Evolutionary conservation across 2,113 vertebrate genomes (phyloP).

Genomic region (Alligator mississippiensis): DNA sequence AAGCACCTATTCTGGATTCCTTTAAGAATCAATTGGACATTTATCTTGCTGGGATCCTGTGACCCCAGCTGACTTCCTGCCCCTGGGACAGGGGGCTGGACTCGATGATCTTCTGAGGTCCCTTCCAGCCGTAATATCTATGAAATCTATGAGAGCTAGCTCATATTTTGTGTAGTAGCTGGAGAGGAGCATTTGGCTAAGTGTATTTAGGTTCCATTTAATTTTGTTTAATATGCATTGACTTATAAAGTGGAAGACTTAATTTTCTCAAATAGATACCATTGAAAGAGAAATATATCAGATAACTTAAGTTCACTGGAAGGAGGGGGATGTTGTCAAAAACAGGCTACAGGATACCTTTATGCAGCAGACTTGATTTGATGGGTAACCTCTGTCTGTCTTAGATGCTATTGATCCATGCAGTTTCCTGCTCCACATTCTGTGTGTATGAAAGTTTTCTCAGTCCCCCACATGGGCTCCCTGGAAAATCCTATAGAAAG

Average conservation of each 20-base stretch:
- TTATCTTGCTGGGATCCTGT: too few relatives aligned
- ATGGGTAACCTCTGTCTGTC: background rate
- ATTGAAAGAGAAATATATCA: conserved; percentile 38
- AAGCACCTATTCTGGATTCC: too few relatives aligned
- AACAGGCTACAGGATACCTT: conserved; percentile 12
- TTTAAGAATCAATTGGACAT: too few relatives aligned
- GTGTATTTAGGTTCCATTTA: conserved; percentile 32
- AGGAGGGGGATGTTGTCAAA: conserved; percentile 41
- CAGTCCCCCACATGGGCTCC: background rate
- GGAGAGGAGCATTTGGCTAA: background rate
- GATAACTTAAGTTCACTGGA: background rate
- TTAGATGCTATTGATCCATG: background rate
- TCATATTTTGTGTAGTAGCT: background rate
- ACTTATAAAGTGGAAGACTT: conserved; percentile 6
- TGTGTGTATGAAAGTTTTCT: background rate
- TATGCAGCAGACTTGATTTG: background rate
- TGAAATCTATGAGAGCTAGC: too few relatives aligned
- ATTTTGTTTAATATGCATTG: conserved; percentile 48
- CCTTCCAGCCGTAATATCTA: too few relatives aligned
- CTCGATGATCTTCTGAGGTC: too few relatives aligned
- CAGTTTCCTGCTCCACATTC: background rate
- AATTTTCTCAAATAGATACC: conserved; percentile 20
- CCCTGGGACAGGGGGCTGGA: too few relatives aligned
- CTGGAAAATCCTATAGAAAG: background rate
- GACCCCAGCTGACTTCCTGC: too few relatives aligned